Conservation (phyloP, 2,888 invertebrate genomes). For the Dyspetes luteomarginatus region DNA sequence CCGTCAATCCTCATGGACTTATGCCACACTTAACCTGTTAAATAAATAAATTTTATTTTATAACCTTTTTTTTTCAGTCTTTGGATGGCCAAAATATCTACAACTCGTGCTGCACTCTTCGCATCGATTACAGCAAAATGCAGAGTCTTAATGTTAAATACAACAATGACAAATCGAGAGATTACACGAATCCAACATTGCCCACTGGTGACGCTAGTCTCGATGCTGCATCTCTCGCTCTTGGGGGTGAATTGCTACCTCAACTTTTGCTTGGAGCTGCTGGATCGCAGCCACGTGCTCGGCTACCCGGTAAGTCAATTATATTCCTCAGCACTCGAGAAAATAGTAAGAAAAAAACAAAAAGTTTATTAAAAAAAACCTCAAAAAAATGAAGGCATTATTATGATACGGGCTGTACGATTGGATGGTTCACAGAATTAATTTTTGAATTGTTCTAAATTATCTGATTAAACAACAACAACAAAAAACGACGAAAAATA, state of each 20-base stretch:
- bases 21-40: too few species aligned
- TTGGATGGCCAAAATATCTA: slow-evolving; percentile 99
- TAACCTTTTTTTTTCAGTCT: slow-evolving; percentile 87
- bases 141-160: slow-evolving; percentile 99
- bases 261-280: slow-evolving; percentile 85
- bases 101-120: slow-evolving; percentile 99
- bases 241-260: slow-evolving; percentile 87
- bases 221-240: slow-evolving; percentile 87
- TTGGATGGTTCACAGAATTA: slow-evolving; percentile 46
- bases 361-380: slow-evolving; percentile 2
- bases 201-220: slow-evolving; percentile 94
- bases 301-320: slow-evolving; percentile 81
- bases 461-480: too few species aligned
- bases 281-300: slow-evolving; percentile 81
- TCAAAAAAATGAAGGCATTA: too few species aligned
- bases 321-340: not conserved
- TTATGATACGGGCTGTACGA: slow-evolving; percentile 2
- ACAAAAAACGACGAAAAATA: not conserved
- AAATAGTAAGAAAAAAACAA: not conserved
- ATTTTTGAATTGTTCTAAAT: too few species aligned
- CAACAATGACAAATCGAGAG: slow-evolving; percentile 99
- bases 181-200: slow-evolving; percentile 99
- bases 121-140: slow-evolving; percentile 99
- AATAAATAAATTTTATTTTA: too few species aligned
- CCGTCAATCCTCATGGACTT: too few species aligned